Evolutionary conservation across 2,888 invertebrate genomes (phyloP).

Genomic region (Gonocerus acuteangulatus): DNA sequence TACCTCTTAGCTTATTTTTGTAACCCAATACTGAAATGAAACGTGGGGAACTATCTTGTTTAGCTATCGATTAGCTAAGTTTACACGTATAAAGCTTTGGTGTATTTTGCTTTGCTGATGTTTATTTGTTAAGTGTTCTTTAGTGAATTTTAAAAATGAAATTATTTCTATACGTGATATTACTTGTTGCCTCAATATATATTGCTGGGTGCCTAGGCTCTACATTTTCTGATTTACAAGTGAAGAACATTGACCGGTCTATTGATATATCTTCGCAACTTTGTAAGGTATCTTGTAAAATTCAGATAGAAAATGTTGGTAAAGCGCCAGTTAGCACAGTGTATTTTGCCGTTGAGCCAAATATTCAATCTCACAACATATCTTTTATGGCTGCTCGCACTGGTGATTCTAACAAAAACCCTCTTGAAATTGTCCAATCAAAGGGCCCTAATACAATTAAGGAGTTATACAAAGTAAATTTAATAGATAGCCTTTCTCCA

Average conservation of each 20-base stretch:
- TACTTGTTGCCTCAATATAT: neutral
- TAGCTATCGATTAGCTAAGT: too few relatives aligned
- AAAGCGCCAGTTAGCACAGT: conserved; percentile 63
- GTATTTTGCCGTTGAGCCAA: conserved; percentile 61
- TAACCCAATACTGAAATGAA: too few relatives aligned
- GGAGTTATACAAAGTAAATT: conserved; percentile 51
- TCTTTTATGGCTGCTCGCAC: conserved; percentile 63
- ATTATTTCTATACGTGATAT: neutral
- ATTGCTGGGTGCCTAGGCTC: neutral
- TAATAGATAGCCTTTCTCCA: conserved; percentile 52
- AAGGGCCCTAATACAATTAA: conserved; percentile 48
- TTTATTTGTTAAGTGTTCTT: too few relatives aligned
- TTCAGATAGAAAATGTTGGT: conserved; percentile 76
- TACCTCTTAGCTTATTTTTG: too few relatives aligned
- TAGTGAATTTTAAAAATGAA: neutral
- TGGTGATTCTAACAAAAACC: conserved; percentile 43
- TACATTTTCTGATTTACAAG: conserved; percentile 52
- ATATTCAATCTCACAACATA: conserved; percentile 54
- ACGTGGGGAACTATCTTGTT: too few relatives aligned
- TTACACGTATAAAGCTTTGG: too few relatives aligned
- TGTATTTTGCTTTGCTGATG: too few relatives aligned
- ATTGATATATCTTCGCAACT: conserved; percentile 84
- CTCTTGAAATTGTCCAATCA: conserved; percentile 45
- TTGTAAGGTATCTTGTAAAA: conserved; percentile 69
- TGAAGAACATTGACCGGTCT: conserved; percentile 74